Evolutionary conservation across 2,797 vertebrate species (phyloP), one percentile per base, ranked within the genome.

Genomic region (Mareca penelope): DNA sequence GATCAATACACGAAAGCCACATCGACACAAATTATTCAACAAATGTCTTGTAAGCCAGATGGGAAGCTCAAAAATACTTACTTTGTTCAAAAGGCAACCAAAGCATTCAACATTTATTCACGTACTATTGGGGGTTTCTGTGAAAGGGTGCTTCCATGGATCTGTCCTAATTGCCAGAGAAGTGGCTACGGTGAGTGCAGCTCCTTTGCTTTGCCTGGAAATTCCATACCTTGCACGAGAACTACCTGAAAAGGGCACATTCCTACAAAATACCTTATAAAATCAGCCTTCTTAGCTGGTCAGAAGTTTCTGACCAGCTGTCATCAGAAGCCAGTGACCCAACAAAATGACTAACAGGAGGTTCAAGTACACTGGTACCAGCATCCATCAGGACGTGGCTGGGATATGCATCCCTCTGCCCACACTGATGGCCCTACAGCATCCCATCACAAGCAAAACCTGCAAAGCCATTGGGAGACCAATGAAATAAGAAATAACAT

Each of bases 1-100:
- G 91, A 92, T 94, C 85, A 91, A 95, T 81, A 94, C 70, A 88
- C 61, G 95, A 95, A 97, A 96, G 95, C 75, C 94, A 93, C 85
- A 79, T 56, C 86, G 93, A 96, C 95, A 97, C 87, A 92, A 97
- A 97, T 97, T 96, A 97, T 78, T 92, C 95, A 92, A 82, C 52
- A 79, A 92, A 93, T 29, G 92, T 81, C 94, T 95, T 72, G 61
- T 76, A 89, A 88, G 82, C 85, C 97, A 97, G 95, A 95, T 94
- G 95, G 95, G 85, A 96, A 96, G 92, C 85, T 84, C 80, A 78
- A 73, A 95, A 94, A 79, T 5, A 75, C 0, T 5, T 59, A 61
- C 46, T 90, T 88, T 72, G 57, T 80, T 85, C 50, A 73, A 82
- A 64, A 85, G 37, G 71, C 92, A 92, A 85, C 23, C 33, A 80